These are phyloP conservation scores for Drosophila barbarae DNA, from an alignment of 2,888 invertebrate genomes.

Conservation along the genomic window DNA sequence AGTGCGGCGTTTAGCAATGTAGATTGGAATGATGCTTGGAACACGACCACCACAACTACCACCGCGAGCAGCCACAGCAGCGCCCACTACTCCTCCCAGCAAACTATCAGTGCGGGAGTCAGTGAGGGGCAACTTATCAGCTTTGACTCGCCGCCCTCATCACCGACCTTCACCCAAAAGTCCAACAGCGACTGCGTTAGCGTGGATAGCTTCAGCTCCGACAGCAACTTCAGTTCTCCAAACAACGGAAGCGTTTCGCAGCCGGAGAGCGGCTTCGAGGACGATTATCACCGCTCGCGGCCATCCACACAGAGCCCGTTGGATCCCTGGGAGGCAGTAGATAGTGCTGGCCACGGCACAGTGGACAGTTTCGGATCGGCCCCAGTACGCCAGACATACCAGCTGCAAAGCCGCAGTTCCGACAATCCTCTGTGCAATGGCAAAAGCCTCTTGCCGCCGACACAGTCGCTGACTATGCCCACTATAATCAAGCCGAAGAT, in stretches of 20 bases:
- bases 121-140: conserved; percentile 83
- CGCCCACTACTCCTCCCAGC: conserved; percentile 30
- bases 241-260: conserved; percentile 84
- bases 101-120: conserved; percentile 38
- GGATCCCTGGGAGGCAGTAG: conserved; percentile 79
- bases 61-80: conserved; percentile 8
- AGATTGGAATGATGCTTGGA: conserved; percentile 76
- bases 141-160: conserved; percentile 86
- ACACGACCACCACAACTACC: conserved; percentile 46
- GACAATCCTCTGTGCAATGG: conserved; percentile 83
- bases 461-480: conserved; percentile 82
- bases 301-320: conserved; percentile 76
- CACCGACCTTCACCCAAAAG: conserved; percentile 87
- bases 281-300: conserved; percentile 85
- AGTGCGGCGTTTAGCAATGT: conserved; percentile 35
- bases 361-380: conserved; percentile 77
- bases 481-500: conserved; percentile 85
- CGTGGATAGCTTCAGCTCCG: conserved; percentile 88
- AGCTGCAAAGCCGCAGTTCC: conserved; percentile 43
- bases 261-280: conserved; percentile 90
- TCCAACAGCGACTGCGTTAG: conserved; percentile 88
- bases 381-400: conserved; percentile 74
- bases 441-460: conserved; percentile 80
- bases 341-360: conserved; percentile 45
- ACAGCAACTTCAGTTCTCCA: conserved; percentile 83